Percentiles rank a stretch among this genome's conserved stretches.
phyloP scores from a whole-genome alignment of 2,113 vertebrate genomes.

The Arenaria interpres region DNA sequence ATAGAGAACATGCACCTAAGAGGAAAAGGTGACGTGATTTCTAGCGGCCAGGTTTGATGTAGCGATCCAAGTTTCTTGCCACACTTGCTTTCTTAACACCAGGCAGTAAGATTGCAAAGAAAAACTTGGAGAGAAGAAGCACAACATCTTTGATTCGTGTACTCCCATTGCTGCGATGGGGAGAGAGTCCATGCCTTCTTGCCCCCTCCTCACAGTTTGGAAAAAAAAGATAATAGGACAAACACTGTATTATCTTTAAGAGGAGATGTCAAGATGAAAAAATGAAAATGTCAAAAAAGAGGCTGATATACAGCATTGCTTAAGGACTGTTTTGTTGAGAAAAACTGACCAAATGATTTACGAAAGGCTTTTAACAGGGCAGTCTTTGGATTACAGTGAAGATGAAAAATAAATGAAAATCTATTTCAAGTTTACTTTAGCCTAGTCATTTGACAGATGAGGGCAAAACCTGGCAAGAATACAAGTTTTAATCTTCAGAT shows the following conservation, averaged over 20 bases:
- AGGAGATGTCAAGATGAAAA: slow-evolving; percentile 77
- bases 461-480: slow-evolving; percentile 46
- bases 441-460: slow-evolving; percentile 72
- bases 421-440: slow-evolving; percentile 74
- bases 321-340: slow-evolving; percentile 73
- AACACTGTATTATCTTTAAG: slow-evolving; percentile 75
- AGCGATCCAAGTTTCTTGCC: not conserved
- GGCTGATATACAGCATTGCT: slow-evolving; percentile 77
- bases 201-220: not conserved
- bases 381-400: slow-evolving; percentile 73
- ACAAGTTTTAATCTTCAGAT: slow-evolving; percentile 63
- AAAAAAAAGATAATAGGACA: slow-evolving; percentile 73
- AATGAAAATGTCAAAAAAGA: slow-evolving; percentile 77
- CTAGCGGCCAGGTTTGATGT: not conserved
- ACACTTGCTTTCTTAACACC: not conserved
- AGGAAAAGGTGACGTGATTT: not conserved
- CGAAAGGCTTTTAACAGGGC: slow-evolving; percentile 74
- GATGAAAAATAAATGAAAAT: slow-evolving; percentile 81
- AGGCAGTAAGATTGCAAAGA: not conserved
- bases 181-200: not conserved
- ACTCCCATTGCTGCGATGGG: not conserved
- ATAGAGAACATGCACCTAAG: not conserved
- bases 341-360: slow-evolving; percentile 80
- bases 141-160: slow-evolving; percentile 12
- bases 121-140: not conserved